Base-by-base conservation (phyloP, 37 sponge, comb jelly and placozoan genomes). In the Diacarnus erythraeanus region DNA sequence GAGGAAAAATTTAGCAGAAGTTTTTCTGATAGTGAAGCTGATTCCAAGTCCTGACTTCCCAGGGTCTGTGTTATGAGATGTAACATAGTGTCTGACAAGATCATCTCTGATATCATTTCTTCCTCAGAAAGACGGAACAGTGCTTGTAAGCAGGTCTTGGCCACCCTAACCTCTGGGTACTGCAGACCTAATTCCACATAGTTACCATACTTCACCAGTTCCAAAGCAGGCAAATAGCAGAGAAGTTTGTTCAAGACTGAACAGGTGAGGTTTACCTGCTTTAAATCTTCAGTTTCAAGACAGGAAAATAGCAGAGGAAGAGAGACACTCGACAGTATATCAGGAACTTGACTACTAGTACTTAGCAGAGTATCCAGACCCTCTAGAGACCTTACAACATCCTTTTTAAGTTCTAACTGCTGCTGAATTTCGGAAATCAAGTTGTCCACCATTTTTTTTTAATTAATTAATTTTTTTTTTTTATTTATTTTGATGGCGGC, bases 181-280 rank as follows among this genome's bases (percentile, higher is more conserved):
- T 92, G 92, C 57, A 92, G 51, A 18, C 92, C 92, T 30, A 92
- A 44, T 51, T 92, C 92, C 2, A 87, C 37, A 75, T 81, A 77
- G 0, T 27, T 35, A 0, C 69, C 41, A 35, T 75, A 42, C 29
- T 77, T 34, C 43, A 36, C 38, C 30, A 87, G 30, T 26, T 64
- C 58, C 2, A 69, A 33, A 4, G 64, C 64, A 29, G 88, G 85
- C 27, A 92, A 40, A 0, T 31, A 37, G 18, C 33, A n/a, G 29
- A 92, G 47, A 33, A 92, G 36, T 38, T 87, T 92, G 0, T 69
- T 76, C 37, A 92, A 41, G 0, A 80, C 85, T 0, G 73, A 23
- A 42, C 92, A 87, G 37, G 73, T 67, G n/a, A 66, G 38, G 3
- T 57, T 18, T 22, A 84, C 27, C 18, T 66, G 77, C 8, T 56